These are phyloP conservation scores for Entelurus aequoreus DNA, from an alignment of 2,113 vertebrate species.

Conservation along the genomic window DNA sequence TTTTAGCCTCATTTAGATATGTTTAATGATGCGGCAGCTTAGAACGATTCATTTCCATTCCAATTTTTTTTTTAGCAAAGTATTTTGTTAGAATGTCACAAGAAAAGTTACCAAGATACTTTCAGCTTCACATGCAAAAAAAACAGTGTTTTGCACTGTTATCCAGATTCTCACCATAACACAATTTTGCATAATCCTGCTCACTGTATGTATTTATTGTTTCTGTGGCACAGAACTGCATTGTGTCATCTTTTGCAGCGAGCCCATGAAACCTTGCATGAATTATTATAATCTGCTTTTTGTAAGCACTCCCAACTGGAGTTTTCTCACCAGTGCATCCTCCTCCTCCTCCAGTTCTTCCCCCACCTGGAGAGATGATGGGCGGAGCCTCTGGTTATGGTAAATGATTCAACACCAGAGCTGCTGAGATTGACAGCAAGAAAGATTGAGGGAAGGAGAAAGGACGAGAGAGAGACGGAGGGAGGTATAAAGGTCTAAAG, in stretches of 20 bases:
- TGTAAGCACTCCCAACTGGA: background rate
- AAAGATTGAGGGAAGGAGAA: conserved; percentile 27
- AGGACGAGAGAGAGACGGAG: conserved; percentile 20
- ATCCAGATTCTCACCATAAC: no score
- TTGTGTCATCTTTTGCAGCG: background rate
- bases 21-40: conserved; percentile 15
- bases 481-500: conserved; percentile 14
- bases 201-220: no score
- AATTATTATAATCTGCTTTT: background rate
- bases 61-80: background rate
- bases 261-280: no score
- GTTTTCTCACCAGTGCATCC: conserved; percentile 11
- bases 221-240: no score
- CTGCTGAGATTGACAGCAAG: conserved; percentile 53
- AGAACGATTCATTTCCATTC: conserved; percentile 14
- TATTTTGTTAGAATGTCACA: no score
- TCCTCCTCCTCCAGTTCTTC: conserved; percentile 9
- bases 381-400: conserved; percentile 57
- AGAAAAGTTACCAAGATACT: no score
- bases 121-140: background rate
- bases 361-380: conserved; percentile 53
- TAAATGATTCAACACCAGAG: conserved; percentile 69
- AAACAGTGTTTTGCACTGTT: no score
- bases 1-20: conserved; percentile 43
- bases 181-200: no score